Conservation (phyloP, 2,113 vertebrate species). For the Chascanopsetta lugubris region DNA sequence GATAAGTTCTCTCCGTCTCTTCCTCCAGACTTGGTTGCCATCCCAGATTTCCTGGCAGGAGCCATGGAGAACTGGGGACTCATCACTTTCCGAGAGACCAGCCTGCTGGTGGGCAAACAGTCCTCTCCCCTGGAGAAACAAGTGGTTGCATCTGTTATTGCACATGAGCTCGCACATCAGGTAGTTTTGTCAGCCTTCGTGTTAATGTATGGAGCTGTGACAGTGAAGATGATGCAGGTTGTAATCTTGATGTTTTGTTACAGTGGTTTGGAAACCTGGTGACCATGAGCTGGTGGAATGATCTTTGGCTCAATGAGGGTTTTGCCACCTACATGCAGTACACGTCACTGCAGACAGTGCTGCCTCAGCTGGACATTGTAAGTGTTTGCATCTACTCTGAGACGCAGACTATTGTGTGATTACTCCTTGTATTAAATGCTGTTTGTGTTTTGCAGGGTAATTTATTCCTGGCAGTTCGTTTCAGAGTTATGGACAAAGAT, state of each 20-base stretch:
- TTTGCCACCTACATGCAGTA: constrained; percentile 97
- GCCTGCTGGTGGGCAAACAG: constrained; percentile 83
- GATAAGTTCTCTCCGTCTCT: constrained; percentile 5
- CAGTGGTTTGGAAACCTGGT: constrained; percentile 99
- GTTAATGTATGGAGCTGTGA: neutral
- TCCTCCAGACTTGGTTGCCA: constrained; percentile 89
- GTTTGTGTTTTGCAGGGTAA: constrained; percentile 83
- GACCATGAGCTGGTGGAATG: constrained; percentile 98
- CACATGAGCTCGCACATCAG: constrained; percentile 97
- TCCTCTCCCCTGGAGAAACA: constrained; percentile 89
- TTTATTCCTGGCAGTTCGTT: constrained; percentile 86
- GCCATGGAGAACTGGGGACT: constrained; percentile 99
- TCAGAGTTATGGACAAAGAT: constrained; percentile 89
- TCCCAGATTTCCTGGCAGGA: constrained; percentile 92
- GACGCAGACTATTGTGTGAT: neutral
- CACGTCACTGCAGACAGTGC: constrained; percentile 83
- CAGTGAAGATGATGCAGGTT: neutral
- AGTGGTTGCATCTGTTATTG: constrained; percentile 87
- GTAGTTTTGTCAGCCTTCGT: constrained; percentile 69
- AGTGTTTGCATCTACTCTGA: constrained; percentile 71
- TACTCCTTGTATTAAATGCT: neutral
- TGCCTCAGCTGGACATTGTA: constrained; percentile 86
- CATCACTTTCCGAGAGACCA: constrained; percentile 90
- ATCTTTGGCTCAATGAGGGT: constrained; percentile 97
- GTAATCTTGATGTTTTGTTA: constrained; percentile 27